These are phyloP conservation scores for Cheirogaleus major DNA, from an alignment of 2,797 vertebrate species.

Conservation along the genomic window DNA sequence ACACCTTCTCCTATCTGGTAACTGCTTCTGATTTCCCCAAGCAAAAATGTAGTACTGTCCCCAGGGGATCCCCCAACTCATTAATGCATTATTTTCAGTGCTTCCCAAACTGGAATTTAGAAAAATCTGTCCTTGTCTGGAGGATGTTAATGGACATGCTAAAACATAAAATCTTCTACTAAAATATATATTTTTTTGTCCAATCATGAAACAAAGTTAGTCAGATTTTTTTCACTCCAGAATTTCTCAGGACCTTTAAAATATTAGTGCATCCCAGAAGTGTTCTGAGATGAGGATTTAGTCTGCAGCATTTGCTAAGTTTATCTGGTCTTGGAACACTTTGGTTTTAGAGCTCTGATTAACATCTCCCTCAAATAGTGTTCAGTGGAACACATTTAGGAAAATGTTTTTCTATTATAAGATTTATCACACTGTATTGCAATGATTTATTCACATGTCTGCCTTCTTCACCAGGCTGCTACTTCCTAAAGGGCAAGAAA, in stretches of 20 bases:
- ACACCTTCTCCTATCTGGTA: not conserved
- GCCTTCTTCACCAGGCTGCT: slow-evolving; percentile 32
- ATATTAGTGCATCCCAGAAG: not conserved
- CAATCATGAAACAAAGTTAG: not conserved
- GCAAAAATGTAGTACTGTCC: not conserved
- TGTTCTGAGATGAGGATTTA: not conserved
- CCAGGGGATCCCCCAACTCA: not conserved
- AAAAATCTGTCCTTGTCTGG: not conserved
- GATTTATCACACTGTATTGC: slow-evolving; percentile 53
- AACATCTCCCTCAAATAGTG: slow-evolving; percentile 52
- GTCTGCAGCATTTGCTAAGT: not conserved
- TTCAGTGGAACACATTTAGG: slow-evolving; percentile 39
- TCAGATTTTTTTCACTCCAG: not conserved
- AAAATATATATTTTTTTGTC: not conserved
- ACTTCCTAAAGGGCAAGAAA: slow-evolving; percentile 64
- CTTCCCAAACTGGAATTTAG: not conserved
- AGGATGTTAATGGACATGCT: not conserved
- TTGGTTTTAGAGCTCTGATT: slow-evolving; percentile 2
- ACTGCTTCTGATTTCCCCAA: not conserved
- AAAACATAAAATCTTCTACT: not conserved
- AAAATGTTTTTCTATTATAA: slow-evolving; percentile 57
- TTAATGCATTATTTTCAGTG: not conserved
- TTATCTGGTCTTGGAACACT: slow-evolving; percentile 31
- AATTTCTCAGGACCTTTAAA: not conserved
- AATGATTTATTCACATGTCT: slow-evolving; percentile 60